Conservation (phyloP, 2,797 vertebrate species). For the Eulemur albifrons region DNA sequence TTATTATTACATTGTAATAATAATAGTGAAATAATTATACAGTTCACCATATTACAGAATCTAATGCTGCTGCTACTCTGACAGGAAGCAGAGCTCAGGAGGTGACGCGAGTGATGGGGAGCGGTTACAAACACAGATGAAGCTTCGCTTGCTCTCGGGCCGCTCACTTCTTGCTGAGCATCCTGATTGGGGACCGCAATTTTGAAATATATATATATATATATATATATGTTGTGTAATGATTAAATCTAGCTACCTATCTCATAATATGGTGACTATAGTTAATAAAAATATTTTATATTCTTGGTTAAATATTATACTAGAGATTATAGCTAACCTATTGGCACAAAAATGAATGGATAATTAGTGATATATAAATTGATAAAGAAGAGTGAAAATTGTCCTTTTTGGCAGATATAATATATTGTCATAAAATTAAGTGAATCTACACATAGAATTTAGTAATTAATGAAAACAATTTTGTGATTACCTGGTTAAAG, state of each 20-base stretch:
- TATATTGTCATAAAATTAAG: neutral
- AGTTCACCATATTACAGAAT: no score
- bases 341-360: neutral
- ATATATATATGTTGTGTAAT: neutral
- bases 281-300: neutral
- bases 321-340: neutral
- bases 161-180: neutral
- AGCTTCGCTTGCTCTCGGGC: no score
- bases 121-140: fast-evolving
- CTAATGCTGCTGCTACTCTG: no score
- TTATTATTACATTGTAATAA: no score
- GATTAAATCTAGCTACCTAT: neutral
- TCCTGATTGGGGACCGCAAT: no score
- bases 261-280: neutral
- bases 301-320: neutral
- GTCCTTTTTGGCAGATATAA: neutral
- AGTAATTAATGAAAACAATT: neutral
- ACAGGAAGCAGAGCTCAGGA: no score
- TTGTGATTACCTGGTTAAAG: neutral
- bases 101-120: no score
- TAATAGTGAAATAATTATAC: no score
- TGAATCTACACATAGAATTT: neutral
- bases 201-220: neutral
- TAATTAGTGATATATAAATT: neutral
- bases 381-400: neutral